A percentile compares a stretch with the other conserved stretches of the same genome.
phyloP scores from a whole-genome alignment of 2,888 invertebrate species.

The Thereva nobilitata region DNA sequence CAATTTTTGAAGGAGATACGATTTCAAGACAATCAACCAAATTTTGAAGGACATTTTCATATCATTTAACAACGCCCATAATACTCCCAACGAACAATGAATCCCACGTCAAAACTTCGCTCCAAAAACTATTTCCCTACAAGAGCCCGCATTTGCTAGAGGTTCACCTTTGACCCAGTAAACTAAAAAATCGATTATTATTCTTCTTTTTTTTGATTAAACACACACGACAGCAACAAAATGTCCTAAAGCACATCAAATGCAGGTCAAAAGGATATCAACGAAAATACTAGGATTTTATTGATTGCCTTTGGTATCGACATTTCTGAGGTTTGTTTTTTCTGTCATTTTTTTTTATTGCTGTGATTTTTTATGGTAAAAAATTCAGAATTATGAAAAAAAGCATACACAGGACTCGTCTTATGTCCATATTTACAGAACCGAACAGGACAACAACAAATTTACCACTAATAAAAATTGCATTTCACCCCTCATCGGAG shows the following conservation, averaged over 20 bases:
- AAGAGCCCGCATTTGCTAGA: slow-evolving; percentile 13
- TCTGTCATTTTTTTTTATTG: background rate
- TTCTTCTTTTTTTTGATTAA: background rate
- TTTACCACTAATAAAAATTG: slow-evolving; percentile 26
- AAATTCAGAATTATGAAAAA: slow-evolving; percentile 5
- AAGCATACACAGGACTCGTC: background rate
- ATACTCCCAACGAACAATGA: too few relatives aligned
- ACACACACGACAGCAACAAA: background rate
- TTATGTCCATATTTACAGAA: slow-evolving; percentile 20
- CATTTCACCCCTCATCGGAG: slow-evolving; percentile 22
- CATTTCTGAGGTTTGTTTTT: slow-evolving; percentile 20
- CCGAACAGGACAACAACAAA: background rate
- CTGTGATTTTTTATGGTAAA: background rate
- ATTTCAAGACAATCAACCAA: too few relatives aligned
- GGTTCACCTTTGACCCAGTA: slow-evolving; percentile 5
- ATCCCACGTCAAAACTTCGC: too few relatives aligned
- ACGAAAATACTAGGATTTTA: slow-evolving; percentile 29
- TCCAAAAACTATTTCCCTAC: too few relatives aligned
- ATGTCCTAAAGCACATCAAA: background rate
- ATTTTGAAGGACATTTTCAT: too few relatives aligned
- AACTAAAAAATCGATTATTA: background rate
- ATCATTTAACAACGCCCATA: too few relatives aligned
- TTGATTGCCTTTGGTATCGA: slow-evolving; percentile 24
- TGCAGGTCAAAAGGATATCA: slow-evolving; percentile 33
- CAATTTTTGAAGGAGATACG: too few relatives aligned